Percentiles rank a stretch among this genome's conserved stretches.
Evolutionary conservation across 2,888 invertebrate genomes (phyloP).

Genomic region (Pomacea canaliculata): DNA sequence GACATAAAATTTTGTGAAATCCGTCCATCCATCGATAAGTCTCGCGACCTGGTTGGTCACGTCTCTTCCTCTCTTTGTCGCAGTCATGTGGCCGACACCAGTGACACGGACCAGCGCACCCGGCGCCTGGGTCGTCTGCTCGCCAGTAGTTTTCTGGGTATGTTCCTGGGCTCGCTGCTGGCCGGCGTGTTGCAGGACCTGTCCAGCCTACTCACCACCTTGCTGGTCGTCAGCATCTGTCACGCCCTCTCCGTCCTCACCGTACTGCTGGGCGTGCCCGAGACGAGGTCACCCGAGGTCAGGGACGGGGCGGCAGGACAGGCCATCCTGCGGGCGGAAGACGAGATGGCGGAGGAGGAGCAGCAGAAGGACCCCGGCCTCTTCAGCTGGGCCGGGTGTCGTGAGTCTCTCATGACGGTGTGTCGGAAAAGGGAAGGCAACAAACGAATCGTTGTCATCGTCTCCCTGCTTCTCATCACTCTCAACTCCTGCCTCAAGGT

Average conservation of each 20-base stretch:
- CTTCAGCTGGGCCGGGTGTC: constrained; percentile 27
- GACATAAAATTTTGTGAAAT: no score
- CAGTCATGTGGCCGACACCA: constrained; percentile 62
- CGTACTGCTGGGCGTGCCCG: constrained; percentile 53
- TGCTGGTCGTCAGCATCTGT: constrained; percentile 56
- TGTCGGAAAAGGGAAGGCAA: constrained; percentile 21
- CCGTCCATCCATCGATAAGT: no score
- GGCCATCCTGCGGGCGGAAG: background rate
- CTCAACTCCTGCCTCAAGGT: constrained; percentile 25
- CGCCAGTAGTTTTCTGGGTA: constrained; percentile 68
- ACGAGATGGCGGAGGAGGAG: background rate
- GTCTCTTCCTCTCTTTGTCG: no score
- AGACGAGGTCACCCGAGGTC: constrained; percentile 36
- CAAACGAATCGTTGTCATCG: constrained; percentile 28
- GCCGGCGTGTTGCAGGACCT: constrained; percentile 59
- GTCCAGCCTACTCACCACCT: constrained; percentile 49
- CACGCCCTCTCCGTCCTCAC: constrained; percentile 57
- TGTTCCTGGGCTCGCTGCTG: constrained; percentile 65
- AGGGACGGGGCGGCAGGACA: background rate
- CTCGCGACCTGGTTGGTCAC: no score
- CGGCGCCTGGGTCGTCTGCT: constrained; percentile 61
- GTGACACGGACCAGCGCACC: constrained; percentile 60
- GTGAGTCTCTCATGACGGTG: constrained; percentile 25
- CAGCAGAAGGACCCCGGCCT: background rate
- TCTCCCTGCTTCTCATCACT: constrained; percentile 28